Percentiles rank a stretch among this genome's conserved stretches.
phyloP scores from a whole-genome alignment of 2,113 vertebrate species.

The Abramis brama region DNA sequence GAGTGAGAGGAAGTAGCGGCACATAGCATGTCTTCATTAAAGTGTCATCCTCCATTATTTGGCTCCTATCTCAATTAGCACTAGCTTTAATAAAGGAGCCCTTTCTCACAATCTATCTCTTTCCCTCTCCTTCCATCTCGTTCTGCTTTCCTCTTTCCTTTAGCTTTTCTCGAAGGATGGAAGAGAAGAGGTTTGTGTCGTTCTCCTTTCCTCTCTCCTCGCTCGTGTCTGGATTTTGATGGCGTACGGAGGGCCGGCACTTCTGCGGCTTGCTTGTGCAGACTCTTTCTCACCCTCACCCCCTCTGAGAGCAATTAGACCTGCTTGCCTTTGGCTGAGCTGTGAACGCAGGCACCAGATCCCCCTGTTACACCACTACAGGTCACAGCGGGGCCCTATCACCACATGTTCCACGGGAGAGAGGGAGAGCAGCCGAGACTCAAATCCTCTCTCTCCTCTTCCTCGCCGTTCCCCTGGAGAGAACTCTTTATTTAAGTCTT shows the following conservation, averaged over 20 bases:
- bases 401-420: constrained; percentile 23
- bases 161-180: not conserved
- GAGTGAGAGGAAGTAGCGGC: constrained; percentile 72
- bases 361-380: constrained; percentile 59
- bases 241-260: constrained; percentile 37
- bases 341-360: constrained; percentile 69
- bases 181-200: constrained; percentile 34
- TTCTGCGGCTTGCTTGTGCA: constrained; percentile 57
- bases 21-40: constrained; percentile 81
- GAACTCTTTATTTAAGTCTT: constrained; percentile 56
- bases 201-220: constrained; percentile 5
- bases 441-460: constrained; percentile 32
- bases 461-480: constrained; percentile 47
- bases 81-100: constrained; percentile 81
- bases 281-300: constrained; percentile 66
- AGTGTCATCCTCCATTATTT: constrained; percentile 84
- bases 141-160: constrained; percentile 48
- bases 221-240: constrained; percentile 26
- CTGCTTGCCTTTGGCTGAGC: constrained; percentile 68
- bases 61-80: constrained; percentile 83
- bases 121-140: constrained; percentile 54
- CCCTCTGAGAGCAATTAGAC: constrained; percentile 83
- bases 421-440: constrained; percentile 16
- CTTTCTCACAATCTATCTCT: constrained; percentile 61
- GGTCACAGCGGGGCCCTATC: constrained; percentile 55